phyloP scores from a whole-genome alignment of 2,888 invertebrate genomes.

The Rhingia campestris region DNA sequence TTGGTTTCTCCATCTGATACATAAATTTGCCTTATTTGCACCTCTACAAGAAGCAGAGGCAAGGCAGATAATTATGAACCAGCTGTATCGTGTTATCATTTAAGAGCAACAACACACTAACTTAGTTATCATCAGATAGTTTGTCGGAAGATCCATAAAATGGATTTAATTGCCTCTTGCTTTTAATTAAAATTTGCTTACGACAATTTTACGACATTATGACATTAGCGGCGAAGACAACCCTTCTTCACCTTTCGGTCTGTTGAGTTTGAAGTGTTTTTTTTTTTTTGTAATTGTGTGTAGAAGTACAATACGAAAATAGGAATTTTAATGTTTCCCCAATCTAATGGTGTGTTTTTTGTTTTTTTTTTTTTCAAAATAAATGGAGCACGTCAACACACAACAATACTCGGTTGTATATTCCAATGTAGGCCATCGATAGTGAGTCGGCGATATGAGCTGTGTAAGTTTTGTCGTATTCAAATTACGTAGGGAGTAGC shows the following conservation, averaged over 20 bases:
- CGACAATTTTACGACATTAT: conserved; percentile 20
- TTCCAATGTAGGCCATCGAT: conserved; percentile 28
- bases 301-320: conserved; percentile 2
- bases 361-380: conserved; percentile 43
- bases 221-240: conserved; percentile 32
- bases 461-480: too few species aligned
- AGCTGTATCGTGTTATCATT: conserved; percentile 50
- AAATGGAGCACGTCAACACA: conserved; percentile 63
- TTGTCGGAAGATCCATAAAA: conserved; percentile 19
- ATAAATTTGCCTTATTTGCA: conserved; percentile 23
- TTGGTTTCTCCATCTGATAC: conserved; percentile 17
- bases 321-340: conserved; percentile 32
- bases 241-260: conserved; percentile 10
- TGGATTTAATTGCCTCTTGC: conserved; percentile 40
- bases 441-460: neutral
- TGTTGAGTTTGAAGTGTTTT: neutral
- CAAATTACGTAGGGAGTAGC: too few species aligned
- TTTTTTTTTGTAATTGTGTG: conserved; percentile 7
- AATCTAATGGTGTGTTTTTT: conserved; percentile 48
- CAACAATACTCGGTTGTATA: conserved; percentile 4
- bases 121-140: conserved; percentile 39
- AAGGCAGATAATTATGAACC: conserved; percentile 43
- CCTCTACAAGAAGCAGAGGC: conserved; percentile 5
- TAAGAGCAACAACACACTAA: conserved; percentile 26
- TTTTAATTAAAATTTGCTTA: conserved; percentile 16